Base-by-base conservation (phyloP, 2,797 vertebrate species). In the Notamacropus eugenii region DNA sequence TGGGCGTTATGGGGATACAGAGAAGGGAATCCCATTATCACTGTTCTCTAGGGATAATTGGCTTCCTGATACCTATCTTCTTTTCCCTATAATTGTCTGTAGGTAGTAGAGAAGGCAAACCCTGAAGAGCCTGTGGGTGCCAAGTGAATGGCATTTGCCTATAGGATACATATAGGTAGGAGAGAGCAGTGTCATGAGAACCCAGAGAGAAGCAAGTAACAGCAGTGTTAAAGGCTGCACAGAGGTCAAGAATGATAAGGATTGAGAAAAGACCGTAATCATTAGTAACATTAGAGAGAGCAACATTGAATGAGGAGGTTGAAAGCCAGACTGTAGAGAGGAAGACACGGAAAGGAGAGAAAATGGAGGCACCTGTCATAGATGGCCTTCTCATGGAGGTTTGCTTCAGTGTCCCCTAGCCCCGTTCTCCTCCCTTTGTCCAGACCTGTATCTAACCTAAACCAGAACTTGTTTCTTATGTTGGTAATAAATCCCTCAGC, bases 71-170 rank as follows among this genome's bases (percentile, higher is more conserved):
- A 1, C 54, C 90, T 34, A 14, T 90, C 90, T 1, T 0, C 3
- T 1, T 92, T 34, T 31, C 12, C 19, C 74, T 29, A 1, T 40
- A 97, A 92, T 93, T 93, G 95, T 74, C 92, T 90, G 59, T 98
- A 99, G 99, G 99, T 99, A 98, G 99, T 99, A 98, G 98, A 99
- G 95, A 99, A 99, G 97, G 98, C 98, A 0, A 98, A 98, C 95
- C 99, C 99, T 0, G 96, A 98, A 0, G 99, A 99, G 98, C 99
- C 99, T 0, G 99, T 99, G n/a, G 99, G 54, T 99, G 99, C 98
- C 98, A 98, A 91, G 99, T 99, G 91, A 99, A 98, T 3, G 99
- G 99, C 0, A 92, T 99, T 19, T 98, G 98, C 62, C 99, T 58
- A 58, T 29, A 58, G 57, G 57, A 58, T 58, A 58, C 28, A 28